phyloP scores from a whole-genome alignment of 2,113 vertebrate species.

The Hippopotamus amphibius region DNA sequence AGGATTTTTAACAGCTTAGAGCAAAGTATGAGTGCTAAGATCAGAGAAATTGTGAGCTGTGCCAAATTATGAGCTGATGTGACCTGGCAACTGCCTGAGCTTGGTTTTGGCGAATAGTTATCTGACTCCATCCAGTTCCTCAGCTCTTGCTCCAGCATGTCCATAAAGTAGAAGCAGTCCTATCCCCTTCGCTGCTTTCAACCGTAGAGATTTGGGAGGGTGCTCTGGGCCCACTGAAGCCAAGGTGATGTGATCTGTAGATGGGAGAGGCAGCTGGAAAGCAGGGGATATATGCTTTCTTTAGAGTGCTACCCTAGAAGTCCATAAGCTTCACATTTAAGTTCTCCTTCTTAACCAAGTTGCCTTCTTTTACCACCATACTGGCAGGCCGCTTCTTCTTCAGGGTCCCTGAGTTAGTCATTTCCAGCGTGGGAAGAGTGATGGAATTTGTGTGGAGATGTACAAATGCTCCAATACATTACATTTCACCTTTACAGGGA shows the following conservation, averaged over 20 bases:
- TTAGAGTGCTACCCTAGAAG: conserved; percentile 91
- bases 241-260: conserved; percentile 87
- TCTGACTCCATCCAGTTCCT: conserved; percentile 83
- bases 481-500: conserved; percentile 93
- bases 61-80: conserved; percentile 82
- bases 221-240: conserved; percentile 83
- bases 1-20: conserved; percentile 91
- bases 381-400: conserved; percentile 92
- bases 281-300: conserved; percentile 94
- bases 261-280: conserved; percentile 94
- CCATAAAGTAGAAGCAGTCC: conserved; percentile 85
- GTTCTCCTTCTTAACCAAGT: conserved; percentile 91
- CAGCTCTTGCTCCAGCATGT: conserved; percentile 86
- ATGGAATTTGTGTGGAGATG: conserved; percentile 88
- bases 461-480: conserved; percentile 93
- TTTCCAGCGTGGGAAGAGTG: conserved; percentile 83
- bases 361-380: conserved; percentile 89
- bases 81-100: conserved; percentile 51
- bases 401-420: conserved; percentile 87
- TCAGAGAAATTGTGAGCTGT: conserved; percentile 85
- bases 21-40: conserved; percentile 90
- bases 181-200: conserved; percentile 85
- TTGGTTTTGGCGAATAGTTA: conserved; percentile 54
- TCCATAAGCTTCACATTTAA: conserved; percentile 93
- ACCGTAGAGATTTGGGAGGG: conserved; percentile 79